Base-by-base conservation (phyloP, 2,113 vertebrate genomes). In the Acanthisitta chloris region DNA sequence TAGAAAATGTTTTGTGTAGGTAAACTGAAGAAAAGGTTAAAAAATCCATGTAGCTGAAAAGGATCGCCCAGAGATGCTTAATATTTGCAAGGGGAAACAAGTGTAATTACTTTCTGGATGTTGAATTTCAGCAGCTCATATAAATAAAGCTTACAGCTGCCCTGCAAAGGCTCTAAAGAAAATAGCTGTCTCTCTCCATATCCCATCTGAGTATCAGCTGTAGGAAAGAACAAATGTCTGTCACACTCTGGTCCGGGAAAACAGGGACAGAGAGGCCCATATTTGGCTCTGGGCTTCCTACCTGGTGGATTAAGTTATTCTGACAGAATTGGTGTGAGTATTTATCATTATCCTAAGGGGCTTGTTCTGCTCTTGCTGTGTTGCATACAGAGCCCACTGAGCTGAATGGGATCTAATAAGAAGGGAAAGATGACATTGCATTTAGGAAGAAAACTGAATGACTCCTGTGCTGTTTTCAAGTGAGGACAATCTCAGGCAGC, bases 371-470 rank as follows among this genome's bases (percentile, higher is more conserved):
- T 76, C 51, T 85, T 76, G 23, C 54, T 72, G 28, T 38, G 58
- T 36, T 46, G 43, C 62, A 59, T 77, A 61, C 0, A 1, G 90
- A 92, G 80, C 76, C 67, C 29, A 70, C 74, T 66, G 70, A 95
- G 61, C 81, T 83, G 91, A 95, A 96, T 78, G 66, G 89, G 67
- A 83, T 86, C 65, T 93, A 94, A 97, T 80, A 91, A 90, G 90
- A 91, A 91, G 86, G 92, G 88, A 97, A 95, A 92, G 66, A 92
- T 84, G 90, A 96, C 57, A 65, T 21, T 92, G 76, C 94, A 88
- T 84, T 97, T 93, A 64, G 74, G 67, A 79, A 71, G 76, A 85
- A 71, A 59, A 46, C 17, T 2, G 49, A 86, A 88, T 69, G 36
- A 74, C 48, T 91, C 55, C 64, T 42, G 40, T 18, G 46, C 46